Percentiles rank a stretch among this genome's conserved stretches.
Conservation (phyloP, 2,888 invertebrate genomes). For the Ennomos quercinarius region DNA sequence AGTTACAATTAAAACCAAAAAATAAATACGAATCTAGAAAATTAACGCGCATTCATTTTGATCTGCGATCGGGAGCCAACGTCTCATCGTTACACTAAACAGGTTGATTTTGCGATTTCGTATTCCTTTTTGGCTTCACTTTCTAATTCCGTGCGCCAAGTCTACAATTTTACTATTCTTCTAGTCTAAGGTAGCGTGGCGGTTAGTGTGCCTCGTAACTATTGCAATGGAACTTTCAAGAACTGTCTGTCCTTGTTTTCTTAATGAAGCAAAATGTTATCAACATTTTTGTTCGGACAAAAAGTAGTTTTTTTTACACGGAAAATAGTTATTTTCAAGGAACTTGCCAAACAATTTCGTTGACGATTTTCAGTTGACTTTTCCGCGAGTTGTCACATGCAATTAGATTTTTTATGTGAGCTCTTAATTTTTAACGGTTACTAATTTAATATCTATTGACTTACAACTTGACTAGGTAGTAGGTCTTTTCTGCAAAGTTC, state of each 20-base stretch:
- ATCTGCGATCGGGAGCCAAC: too few relatives aligned
- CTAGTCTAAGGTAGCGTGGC: neutral
- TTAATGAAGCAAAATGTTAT: constrained; percentile 25
- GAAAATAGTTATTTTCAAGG: constrained; percentile 27
- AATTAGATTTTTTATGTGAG: constrained; percentile 16
- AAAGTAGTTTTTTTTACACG: constrained; percentile 13
- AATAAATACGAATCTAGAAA: too few relatives aligned
- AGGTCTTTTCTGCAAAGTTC: too few relatives aligned
- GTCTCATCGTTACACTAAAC: too few relatives aligned
- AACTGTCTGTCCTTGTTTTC: constrained; percentile 27
- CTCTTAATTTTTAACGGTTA: constrained; percentile 1
- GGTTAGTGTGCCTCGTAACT: constrained; percentile 5
- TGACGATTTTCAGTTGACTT: constrained; percentile 13
- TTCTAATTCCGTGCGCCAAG: too few relatives aligned
- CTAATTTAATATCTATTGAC: neutral
- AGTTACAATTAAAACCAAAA: too few relatives aligned
- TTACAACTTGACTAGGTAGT: too few relatives aligned
- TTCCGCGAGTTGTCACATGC: constrained; percentile 24
- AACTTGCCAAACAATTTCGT: constrained; percentile 22
- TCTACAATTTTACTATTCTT: too few relatives aligned
- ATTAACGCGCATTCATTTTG: too few relatives aligned
- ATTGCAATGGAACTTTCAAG: constrained; percentile 8
- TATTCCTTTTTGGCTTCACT: too few relatives aligned
- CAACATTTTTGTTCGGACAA: constrained; percentile 12
- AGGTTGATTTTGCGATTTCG: too few relatives aligned